phyloP scores from a whole-genome alignment of 2,888 invertebrate species.

The Elegia similella region DNA sequence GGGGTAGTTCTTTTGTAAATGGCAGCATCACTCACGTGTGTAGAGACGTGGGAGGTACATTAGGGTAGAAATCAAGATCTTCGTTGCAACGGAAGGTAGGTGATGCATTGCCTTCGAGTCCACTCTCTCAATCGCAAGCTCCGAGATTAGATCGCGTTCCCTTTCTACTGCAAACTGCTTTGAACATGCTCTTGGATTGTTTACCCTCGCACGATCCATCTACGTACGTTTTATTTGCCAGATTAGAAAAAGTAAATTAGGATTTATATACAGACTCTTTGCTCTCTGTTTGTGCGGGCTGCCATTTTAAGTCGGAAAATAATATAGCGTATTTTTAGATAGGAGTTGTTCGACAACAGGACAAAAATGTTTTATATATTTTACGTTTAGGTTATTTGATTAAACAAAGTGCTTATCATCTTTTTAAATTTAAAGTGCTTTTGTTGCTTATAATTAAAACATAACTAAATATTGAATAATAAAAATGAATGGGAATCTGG shows the following conservation, averaged over 20 bases:
- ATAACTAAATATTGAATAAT: too few species aligned
- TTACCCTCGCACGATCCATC: constrained; percentile 51
- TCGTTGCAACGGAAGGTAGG: constrained; percentile 74
- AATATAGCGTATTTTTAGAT: constrained; percentile 11
- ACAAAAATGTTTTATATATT: too few species aligned
- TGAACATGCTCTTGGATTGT: constrained; percentile 51
- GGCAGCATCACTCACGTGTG: constrained; percentile 54
- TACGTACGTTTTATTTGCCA: constrained; percentile 36
- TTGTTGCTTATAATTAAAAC: too few species aligned
- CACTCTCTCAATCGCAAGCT: constrained; percentile 65
- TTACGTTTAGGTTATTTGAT: too few species aligned
- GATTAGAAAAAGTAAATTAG: constrained; percentile 46
- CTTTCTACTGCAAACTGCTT: constrained; percentile 64
- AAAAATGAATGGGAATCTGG: too few species aligned
- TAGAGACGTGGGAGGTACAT: constrained; percentile 70
- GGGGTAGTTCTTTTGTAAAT: constrained; percentile 45
- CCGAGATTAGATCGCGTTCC: constrained; percentile 67
- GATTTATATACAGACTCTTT: constrained; percentile 29
- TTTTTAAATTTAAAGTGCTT: too few species aligned
- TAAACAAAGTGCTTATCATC: too few species aligned
- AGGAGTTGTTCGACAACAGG: too few species aligned
- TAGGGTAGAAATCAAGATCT: constrained; percentile 74
- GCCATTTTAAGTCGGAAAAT: too few species aligned
- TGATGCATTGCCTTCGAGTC: constrained; percentile 70
- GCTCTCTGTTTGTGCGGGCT: background rate